phyloP scores from a whole-genome alignment of 2,888 invertebrate genomes.

The Tetropium fuscum region DNA sequence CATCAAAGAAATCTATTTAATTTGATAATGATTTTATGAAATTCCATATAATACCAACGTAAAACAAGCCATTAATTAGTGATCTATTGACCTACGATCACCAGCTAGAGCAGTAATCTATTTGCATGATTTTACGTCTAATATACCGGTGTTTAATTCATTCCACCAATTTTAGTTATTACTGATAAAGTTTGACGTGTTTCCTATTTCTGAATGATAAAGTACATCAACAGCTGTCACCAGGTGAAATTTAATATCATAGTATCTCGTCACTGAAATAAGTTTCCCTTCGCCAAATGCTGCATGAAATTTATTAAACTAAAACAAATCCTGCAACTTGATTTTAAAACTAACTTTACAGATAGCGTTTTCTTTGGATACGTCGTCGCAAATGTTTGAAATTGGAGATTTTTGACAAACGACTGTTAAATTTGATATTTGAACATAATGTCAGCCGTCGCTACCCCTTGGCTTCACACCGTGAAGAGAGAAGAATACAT shows the following conservation, averaged over 20 bases:
- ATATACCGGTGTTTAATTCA: not conserved
- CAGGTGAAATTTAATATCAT: conserved; percentile 68
- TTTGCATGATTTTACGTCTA: too few species aligned
- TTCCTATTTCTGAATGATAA: conserved; percentile 62
- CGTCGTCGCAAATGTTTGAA: conserved; percentile 25
- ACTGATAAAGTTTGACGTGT: conserved; percentile 55
- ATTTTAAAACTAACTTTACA: conserved; percentile 33
- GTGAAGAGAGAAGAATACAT: not conserved
- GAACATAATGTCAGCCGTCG: conserved; percentile 14
- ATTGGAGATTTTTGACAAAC: conserved; percentile 26
- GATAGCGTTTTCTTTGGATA: conserved; percentile 11
- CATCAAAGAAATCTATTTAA: too few species aligned
- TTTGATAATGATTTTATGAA: too few species aligned
- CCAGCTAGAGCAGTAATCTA: too few species aligned
- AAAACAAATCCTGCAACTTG: conserved; percentile 38
- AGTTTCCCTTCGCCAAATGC: conserved; percentile 43
- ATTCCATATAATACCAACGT: too few species aligned
- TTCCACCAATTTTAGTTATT: conserved; percentile 16
- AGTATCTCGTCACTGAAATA: conserved; percentile 48
- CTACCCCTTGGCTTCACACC: conserved; percentile 2
- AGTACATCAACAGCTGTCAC: conserved; percentile 66
- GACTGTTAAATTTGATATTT: conserved; percentile 25
- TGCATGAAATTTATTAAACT: conserved; percentile 45
- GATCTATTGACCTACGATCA: too few species aligned
- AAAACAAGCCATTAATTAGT: too few species aligned